These are phyloP conservation scores for Hydropsyche betteni DNA, from an alignment of 2,888 invertebrate genomes.

Conservation along the genomic window DNA sequence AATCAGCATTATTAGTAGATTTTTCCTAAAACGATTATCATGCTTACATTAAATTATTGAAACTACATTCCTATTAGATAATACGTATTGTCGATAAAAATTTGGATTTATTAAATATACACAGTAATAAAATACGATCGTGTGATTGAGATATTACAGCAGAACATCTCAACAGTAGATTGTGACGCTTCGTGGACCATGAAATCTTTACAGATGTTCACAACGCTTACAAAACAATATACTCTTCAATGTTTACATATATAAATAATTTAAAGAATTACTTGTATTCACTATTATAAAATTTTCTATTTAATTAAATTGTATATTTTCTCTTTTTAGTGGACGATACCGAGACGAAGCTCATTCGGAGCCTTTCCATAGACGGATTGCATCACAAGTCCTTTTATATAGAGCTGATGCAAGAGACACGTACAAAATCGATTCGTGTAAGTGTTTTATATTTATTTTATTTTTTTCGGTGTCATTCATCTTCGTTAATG, in stretches of 20 bases:
- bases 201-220: conserved; percentile 28
- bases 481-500: conserved; percentile 18
- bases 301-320: background rate
- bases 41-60: too few relatives aligned
- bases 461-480: background rate
- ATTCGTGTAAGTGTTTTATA: background rate
- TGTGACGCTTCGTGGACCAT: conserved; percentile 31
- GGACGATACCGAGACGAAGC: background rate
- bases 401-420: conserved; percentile 3
- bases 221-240: background rate
- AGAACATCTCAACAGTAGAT: conserved; percentile 8
- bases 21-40: too few relatives aligned
- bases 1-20: background rate
- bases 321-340: background rate
- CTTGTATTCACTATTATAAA: too few relatives aligned
- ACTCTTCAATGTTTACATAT: background rate
- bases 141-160: conserved; percentile 13
- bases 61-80: too few relatives aligned
- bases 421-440: conserved; percentile 3
- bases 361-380: background rate
- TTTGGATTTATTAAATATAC: too few relatives aligned
- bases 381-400: conserved; percentile 7
- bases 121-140: conserved; percentile 9
- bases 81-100: too few relatives aligned
- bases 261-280: background rate